These are phyloP conservation scores for Amphiprion clarkii DNA, from an alignment of 2,797 vertebrate species.

Conservation along the genomic window DNA sequence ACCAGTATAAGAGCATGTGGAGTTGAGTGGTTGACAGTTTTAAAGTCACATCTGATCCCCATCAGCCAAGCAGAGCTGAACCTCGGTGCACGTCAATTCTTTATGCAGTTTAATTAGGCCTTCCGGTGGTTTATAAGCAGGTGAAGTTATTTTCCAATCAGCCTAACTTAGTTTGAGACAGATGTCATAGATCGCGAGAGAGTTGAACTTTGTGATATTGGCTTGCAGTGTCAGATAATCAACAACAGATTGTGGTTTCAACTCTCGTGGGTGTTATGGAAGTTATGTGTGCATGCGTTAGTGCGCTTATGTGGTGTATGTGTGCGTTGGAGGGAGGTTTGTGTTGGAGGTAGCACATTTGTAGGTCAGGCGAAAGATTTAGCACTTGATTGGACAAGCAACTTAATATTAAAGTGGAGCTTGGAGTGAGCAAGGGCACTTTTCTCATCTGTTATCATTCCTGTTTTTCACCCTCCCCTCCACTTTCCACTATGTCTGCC, in stretches of 20 bases:
- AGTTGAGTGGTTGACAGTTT: slow-evolving; percentile 2
- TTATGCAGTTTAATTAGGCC: slow-evolving; percentile 24
- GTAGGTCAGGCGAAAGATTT: slow-evolving; percentile 26
- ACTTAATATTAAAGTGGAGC: slow-evolving; percentile 37
- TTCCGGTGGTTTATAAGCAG: slow-evolving; percentile 18
- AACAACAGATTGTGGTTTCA: slow-evolving; percentile 10
- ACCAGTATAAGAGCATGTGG: background rate
- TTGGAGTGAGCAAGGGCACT: slow-evolving; percentile 19
- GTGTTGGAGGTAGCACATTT: slow-evolving; percentile 3
- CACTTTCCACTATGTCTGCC: background rate
- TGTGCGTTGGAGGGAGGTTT: background rate
- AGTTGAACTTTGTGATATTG: slow-evolving; percentile 14
- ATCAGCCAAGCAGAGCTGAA: slow-evolving; percentile 9
- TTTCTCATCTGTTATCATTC: slow-evolving; percentile 40
- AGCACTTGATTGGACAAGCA: slow-evolving; percentile 30
- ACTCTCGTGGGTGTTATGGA: background rate
- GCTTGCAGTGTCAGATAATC: slow-evolving; percentile 10
- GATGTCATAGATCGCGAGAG: slow-evolving; percentile 20
- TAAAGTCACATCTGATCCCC: slow-evolving; percentile 16
- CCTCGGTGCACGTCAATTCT: slow-evolving; percentile 5
- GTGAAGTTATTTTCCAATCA: slow-evolving; percentile 23
- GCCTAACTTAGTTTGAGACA: slow-evolving; percentile 3
- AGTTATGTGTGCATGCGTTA: background rate
- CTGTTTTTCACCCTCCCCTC: background rate
- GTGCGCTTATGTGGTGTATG: background rate